These are phyloP conservation scores for Frieseomelitta varia DNA, from an alignment of 1,140 invertebrate species.

Conservation along the genomic window DNA sequence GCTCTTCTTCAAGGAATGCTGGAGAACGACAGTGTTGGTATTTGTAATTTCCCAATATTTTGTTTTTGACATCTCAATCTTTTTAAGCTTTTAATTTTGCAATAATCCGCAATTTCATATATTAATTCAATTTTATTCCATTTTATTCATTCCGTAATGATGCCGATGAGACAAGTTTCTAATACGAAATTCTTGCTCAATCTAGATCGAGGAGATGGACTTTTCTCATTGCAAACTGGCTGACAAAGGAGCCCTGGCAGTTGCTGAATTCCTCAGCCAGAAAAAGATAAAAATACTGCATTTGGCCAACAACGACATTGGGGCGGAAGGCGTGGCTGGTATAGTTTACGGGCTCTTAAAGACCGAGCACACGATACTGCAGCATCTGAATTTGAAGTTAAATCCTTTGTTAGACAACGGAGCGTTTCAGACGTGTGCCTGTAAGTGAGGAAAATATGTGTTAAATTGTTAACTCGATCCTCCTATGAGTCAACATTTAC, in stretches of 20 bases:
- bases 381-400: conserved; percentile 71
- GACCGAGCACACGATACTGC: conserved; percentile 51
- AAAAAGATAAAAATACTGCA: conserved; percentile 60
- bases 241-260: conserved; percentile 71
- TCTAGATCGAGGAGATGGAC: conserved; percentile 74
- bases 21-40: conserved; percentile 69
- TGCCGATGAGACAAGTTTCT: not conserved
- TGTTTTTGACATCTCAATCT: not conserved
- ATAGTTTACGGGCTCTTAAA: conserved; percentile 72
- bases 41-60: too few relatives aligned
- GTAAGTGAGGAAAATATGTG: conserved; percentile 62
- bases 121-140: not conserved
- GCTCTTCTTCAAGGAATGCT: conserved; percentile 74
- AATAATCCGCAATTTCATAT: not conserved
- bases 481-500: conserved; percentile 22
- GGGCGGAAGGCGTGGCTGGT: conserved; percentile 68
- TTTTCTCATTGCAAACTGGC: conserved; percentile 78
- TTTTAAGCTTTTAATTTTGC: not conserved
- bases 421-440: conserved; percentile 69
- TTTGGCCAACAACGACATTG: conserved; percentile 77
- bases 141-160: not conserved
- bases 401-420: conserved; percentile 74
- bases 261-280: conserved; percentile 73
- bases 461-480: not conserved
- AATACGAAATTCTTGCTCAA: not conserved